A percentile compares a stretch with the other conserved stretches of the same genome.
Conservation (phyloP, 2,888 invertebrate genomes). For the Tenthredo amoena region DNA sequence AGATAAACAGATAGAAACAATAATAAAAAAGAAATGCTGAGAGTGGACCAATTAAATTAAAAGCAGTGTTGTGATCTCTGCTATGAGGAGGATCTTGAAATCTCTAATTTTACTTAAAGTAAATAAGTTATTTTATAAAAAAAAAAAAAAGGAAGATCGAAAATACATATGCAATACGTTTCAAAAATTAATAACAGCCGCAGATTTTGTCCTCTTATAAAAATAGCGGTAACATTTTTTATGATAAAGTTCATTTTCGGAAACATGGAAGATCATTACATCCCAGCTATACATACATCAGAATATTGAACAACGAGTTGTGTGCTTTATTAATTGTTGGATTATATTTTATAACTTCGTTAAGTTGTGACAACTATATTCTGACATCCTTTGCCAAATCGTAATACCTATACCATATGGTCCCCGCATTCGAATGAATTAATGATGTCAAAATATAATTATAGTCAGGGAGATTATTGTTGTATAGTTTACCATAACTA, state of each 20-base stretch:
- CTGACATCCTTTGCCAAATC: background rate
- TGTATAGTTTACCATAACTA: background rate
- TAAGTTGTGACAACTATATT: background rate
- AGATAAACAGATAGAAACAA: background rate
- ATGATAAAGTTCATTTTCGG: background rate
- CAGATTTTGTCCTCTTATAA: background rate
- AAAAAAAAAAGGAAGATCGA: background rate
- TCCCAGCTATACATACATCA: background rate
- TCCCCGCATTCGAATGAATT: background rate
- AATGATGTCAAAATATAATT: background rate
- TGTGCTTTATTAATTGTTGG: background rate
- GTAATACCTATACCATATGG: background rate
- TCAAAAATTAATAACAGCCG: background rate
- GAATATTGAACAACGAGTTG: slow-evolving; percentile 2
- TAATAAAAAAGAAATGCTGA: slow-evolving; percentile 27
- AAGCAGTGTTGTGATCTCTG: background rate
- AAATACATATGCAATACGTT: background rate
- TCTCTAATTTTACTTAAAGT: background rate
- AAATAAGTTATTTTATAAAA: background rate
- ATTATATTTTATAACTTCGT: background rate
- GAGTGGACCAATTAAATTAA: slow-evolving; percentile 42
- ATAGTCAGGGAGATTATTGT: background rate
- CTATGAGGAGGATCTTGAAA: background rate
- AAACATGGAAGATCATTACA: background rate
- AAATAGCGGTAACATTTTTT: background rate